phyloP scores from a whole-genome alignment of 2,888 invertebrate genomes.

The Dicycla oo region DNA sequence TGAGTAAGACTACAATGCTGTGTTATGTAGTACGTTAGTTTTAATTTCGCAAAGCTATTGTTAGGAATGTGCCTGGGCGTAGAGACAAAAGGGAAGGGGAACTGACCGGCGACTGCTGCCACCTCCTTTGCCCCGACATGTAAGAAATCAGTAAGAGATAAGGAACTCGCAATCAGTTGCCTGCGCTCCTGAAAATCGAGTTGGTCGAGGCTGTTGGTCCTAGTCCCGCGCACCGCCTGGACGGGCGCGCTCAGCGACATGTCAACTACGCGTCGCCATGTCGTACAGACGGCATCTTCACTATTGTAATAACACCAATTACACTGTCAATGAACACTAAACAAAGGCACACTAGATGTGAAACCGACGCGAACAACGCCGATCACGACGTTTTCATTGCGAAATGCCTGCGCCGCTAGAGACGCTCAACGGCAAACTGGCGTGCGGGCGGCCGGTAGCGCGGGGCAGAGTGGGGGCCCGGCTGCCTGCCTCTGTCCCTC shows the following conservation, averaged over 20 bases:
- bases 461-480: conserved; percentile 86
- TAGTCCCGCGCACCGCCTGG: conserved; percentile 88
- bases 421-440: conserved; percentile 88
- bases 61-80: conserved; percentile 77
- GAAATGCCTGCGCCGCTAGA: conserved; percentile 85
- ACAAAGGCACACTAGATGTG: conserved; percentile 83
- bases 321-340: conserved; percentile 80
- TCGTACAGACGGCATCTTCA: conserved; percentile 79
- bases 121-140: conserved; percentile 92
- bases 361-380: conserved; percentile 75
- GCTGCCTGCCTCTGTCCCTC: conserved; percentile 79
- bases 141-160: conserved; percentile 96
- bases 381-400: conserved; percentile 75
- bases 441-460: conserved; percentile 76
- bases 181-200: conserved; percentile 97
- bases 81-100: conserved; percentile 72
- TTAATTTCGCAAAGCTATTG: conserved; percentile 85
- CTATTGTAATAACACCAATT: conserved; percentile 78
- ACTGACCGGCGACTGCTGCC: conserved; percentile 89
- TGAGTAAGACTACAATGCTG: conserved; percentile 58
- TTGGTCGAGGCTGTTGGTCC: conserved; percentile 96
- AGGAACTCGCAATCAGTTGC: conserved; percentile 96
- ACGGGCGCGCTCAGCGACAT: conserved; percentile 89
- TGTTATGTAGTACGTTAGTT: conserved; percentile 70
- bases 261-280: conserved; percentile 88